Evolutionary conservation across 2,797 vertebrate genomes (phyloP), one percentile per base, ranked within the genome.

Genomic region (Peromyscus eremicus): DNA sequence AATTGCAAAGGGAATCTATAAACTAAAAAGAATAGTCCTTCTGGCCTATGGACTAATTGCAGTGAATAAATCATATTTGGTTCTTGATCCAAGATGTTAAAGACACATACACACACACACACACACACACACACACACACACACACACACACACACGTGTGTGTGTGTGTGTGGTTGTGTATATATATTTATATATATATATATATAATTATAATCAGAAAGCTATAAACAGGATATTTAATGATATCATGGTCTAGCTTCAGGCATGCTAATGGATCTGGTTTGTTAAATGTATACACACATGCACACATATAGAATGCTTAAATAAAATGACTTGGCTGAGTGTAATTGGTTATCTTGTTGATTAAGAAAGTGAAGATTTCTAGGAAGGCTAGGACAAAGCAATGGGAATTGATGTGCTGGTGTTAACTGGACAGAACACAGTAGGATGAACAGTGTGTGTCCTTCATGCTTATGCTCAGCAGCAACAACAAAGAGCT

Each of bases 321-420:
- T 87, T 87, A 23, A 94, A 84, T 80, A 49, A 89, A 89, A 6
- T 83, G n/a, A 49, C n/a, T 25, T 52, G 34, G 16, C 34, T 82
- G 25, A 77, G 62, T 13, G 27, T 21, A 71, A 64, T 57, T 46
- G 81, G 40, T 55, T 93, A n/a, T 25, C 19, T 70, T 43, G 25
- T 89, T 92, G 70, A 23, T 94, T 90, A 76, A 52, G 76, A 85
- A 85, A 81, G 57, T 46, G 40, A 81, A 77, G 25, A 14, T 37
- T 40, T 49, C 76, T 88, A 52, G 37, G 57, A 86, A 70, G 85
- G 46, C 21, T 32, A 62, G 23, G 23, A n/a, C 5, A 37, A 81
- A 14, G 43, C 29, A 46, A 40, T 55, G 13, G 86, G n/a, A 64
- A 46, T 8, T 57, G 49, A 62, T 76, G 12, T 46, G 17, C 14